Percentiles rank a stretch among this genome's conserved stretches.
Evolutionary conservation across 2,797 vertebrate genomes (phyloP).

Genomic region (Urosaurus nigricauda): DNA sequence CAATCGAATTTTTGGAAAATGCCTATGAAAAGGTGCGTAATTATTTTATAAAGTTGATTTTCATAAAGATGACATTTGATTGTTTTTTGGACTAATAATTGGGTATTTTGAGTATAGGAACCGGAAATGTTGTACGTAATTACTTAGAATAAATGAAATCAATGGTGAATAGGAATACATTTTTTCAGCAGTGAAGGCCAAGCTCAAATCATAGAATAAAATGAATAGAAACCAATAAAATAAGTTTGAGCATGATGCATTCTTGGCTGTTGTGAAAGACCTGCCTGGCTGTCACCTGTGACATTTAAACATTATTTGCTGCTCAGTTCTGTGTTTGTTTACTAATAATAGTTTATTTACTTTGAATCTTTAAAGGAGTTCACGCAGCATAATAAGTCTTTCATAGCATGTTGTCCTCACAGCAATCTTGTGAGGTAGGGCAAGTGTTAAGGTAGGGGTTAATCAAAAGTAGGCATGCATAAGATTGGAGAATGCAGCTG

Average conservation of each 20-base stretch:
- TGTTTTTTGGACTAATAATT: background rate
- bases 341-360: background rate
- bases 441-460: background rate
- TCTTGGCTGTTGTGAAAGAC: background rate
- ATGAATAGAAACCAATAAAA: background rate
- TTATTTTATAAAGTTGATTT: background rate
- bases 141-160: too few relatives aligned
- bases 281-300: background rate
- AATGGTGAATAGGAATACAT: too few relatives aligned
- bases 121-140: too few relatives aligned
- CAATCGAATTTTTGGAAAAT: slow-evolving; percentile 94
- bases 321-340: background rate
- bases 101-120: too few relatives aligned
- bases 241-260: background rate
- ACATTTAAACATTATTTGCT: background rate
- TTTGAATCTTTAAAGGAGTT: too few relatives aligned
- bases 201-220: background rate
- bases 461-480: background rate
- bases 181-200: background rate
- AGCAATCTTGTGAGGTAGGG: too few relatives aligned
- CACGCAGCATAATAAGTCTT: background rate
- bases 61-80: background rate
- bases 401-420: background rate
- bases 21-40: slow-evolving; percentile 93
- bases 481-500: background rate